Percentiles rank a stretch among this genome's conserved stretches.
Evolutionary conservation across 2,888 invertebrate genomes (phyloP).

Genomic region (Heteropelma amictum): DNA sequence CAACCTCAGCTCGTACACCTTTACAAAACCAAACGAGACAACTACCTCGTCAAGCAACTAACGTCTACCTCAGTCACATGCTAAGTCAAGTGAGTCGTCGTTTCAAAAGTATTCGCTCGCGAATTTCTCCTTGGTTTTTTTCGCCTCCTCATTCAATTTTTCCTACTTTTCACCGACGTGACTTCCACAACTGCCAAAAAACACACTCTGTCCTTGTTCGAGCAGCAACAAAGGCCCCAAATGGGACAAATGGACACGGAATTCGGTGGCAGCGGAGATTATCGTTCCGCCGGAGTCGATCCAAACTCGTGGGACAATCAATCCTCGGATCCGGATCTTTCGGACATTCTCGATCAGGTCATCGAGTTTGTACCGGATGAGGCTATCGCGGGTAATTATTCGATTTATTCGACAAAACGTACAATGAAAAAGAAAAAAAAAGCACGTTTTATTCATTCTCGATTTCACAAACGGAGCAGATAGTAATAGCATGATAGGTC

Average conservation of each 20-base stretch:
- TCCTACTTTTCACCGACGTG: background rate
- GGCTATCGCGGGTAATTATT: conserved; percentile 74
- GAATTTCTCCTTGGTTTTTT: background rate
- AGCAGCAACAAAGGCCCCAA: conserved; percentile 73
- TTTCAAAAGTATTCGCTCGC: background rate
- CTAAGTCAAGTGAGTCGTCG: conserved; percentile 71
- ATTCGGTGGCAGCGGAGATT: conserved; percentile 75
- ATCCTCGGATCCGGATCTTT: conserved; percentile 85
- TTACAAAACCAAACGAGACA: conserved; percentile 76
- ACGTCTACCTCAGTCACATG: conserved; percentile 77
- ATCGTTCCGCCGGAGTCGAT: conserved; percentile 70
- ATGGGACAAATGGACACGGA: conserved; percentile 77
- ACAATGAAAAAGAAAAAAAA: too few species aligned
- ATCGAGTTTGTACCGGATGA: conserved; percentile 88
- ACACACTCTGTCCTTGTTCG: background rate
- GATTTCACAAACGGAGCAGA: conserved; percentile 15
- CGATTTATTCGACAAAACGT: too few species aligned
- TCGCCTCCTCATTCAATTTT: background rate
- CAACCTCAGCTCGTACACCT: conserved; percentile 73
- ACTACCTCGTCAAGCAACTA: conserved; percentile 76
- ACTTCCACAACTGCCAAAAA: background rate
- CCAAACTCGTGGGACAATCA: conserved; percentile 78
- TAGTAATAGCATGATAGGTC: conserved; percentile 52
- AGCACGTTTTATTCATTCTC: background rate
- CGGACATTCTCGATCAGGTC: conserved; percentile 91